Evolutionary conservation across 2,113 vertebrate genomes (phyloP).

Genomic region (Pao palembangensis): DNA sequence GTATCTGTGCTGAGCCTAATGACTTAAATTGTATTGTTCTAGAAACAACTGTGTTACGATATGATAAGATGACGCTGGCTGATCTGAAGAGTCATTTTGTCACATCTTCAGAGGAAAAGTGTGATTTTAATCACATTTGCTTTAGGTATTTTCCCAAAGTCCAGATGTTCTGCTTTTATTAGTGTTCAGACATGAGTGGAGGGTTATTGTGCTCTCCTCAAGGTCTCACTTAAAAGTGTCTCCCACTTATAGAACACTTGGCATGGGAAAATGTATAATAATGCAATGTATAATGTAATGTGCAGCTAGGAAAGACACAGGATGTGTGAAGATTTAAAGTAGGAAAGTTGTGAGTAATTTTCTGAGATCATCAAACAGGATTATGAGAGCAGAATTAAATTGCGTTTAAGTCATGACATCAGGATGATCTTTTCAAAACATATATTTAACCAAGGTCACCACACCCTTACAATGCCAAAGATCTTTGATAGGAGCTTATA

Average conservation of each 20-base stretch:
- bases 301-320: constrained; percentile 30
- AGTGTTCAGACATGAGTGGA: constrained; percentile 61
- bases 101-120: constrained; percentile 20
- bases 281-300: constrained; percentile 24
- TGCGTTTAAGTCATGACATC: constrained; percentile 38
- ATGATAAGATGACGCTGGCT: constrained; percentile 52
- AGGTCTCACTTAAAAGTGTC: constrained; percentile 69
- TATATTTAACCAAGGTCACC: constrained; percentile 21
- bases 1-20: constrained; percentile 53
- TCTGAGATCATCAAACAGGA: background rate
- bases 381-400: background rate
- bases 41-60: constrained; percentile 52
- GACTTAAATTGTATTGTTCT: constrained; percentile 65
- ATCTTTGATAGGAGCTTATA: constrained; percentile 36
- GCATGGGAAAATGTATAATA: constrained; percentile 64
- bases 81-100: constrained; percentile 68
- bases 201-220: constrained; percentile 67
- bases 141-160: constrained; percentile 65
- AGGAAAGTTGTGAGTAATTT: background rate
- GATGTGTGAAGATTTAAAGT: constrained; percentile 15
- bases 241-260: constrained; percentile 71
- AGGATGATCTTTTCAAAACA: constrained; percentile 30
- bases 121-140: constrained; percentile 69
- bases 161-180: constrained; percentile 61
- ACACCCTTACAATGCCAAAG: too few relatives aligned